A percentile compares a stretch with the other conserved stretches of the same genome.
Evolutionary conservation across 2,113 vertebrate genomes (phyloP).

Genomic region (Agapornis roseicollis): DNA sequence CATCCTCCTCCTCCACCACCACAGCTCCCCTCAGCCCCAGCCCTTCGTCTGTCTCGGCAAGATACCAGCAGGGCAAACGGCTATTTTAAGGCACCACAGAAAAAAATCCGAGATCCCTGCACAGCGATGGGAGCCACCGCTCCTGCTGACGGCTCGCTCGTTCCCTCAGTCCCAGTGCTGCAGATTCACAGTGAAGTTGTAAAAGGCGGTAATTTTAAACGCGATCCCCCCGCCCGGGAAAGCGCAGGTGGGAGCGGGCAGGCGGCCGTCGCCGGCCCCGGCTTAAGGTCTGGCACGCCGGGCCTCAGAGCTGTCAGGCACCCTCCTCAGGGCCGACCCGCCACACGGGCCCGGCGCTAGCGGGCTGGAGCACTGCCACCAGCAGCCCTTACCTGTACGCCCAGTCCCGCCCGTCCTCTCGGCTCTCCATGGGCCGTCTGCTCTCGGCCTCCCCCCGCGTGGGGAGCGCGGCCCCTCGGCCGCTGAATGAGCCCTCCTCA

Average conservation of each 20-base stretch:
- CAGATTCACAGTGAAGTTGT: not conserved
- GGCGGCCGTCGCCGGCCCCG: not conserved
- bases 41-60: not conserved
- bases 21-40: not conserved
- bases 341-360: not conserved
- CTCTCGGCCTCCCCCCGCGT: not conserved
- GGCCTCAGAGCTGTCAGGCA: not conserved
- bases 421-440: not conserved
- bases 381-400: constrained; percentile 33
- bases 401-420: constrained; percentile 41
- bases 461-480: not conserved
- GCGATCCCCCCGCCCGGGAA: too few species aligned
- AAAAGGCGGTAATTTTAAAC: not conserved
- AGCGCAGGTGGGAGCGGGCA: not conserved
- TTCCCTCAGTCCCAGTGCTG: not conserved
- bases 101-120: not conserved
- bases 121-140: not conserved
- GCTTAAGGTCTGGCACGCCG: not conserved
- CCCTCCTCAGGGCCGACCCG: not conserved
- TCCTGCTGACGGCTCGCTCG: not conserved
- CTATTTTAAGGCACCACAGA: not conserved
- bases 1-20: not conserved
- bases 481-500: not conserved
- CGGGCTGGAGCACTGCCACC: not conserved
- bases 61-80: not conserved